Evolutionary conservation across 2,113 vertebrate species (phyloP), one percentile per base, ranked within the genome.

Genomic region (Paramisgurnus dabryanus): DNA sequence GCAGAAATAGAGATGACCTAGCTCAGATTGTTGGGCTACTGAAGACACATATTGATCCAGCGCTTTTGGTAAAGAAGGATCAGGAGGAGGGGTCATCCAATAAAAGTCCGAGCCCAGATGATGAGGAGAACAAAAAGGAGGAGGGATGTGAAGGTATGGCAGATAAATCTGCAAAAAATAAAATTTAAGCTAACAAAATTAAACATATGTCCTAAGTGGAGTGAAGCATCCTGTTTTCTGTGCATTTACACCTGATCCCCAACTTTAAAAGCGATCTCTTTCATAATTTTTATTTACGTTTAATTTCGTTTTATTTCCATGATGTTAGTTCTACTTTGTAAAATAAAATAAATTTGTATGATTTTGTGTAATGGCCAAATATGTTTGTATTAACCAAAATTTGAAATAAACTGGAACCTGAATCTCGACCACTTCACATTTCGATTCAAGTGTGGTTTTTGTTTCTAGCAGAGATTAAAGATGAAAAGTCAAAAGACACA

Each of bases 1-100:
- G 53, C 82, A 99, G 98, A 91, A 94, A 93, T 78, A 91, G 98
- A 87, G 96, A 95, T 1, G 96, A 98, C 50, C 87, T 99, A 83
- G 97, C 96, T 0, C 95, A 98, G 90, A 95, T 96, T 5, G 89
- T 99, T 6, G 95, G 94, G 67, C 93, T 98, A 82, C 85, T 99
- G 84, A 99, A 98, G 92, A 97, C 97, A 6, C 96, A 99, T 69
- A 98, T 99, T 22, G 98, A 99, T 89, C 98, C 98, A 0, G 91
- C 92, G 22, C 91, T 98, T 39, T 76, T 99, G 82, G 96, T 94
- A 85, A 95, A 83, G 76, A 89, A 81, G 72, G 94, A 79, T 27
- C 92, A 92, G 69, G 94, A 96, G 78, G 91, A 95, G 78, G 90
- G 67, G 70, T 93, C 93, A 41, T 92, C 93, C 6, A 92, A 84